Evolutionary conservation across 2,113 vertebrate genomes (phyloP), one percentile per base, ranked within the genome.

Genomic region (Melanocharis versteri): DNA sequence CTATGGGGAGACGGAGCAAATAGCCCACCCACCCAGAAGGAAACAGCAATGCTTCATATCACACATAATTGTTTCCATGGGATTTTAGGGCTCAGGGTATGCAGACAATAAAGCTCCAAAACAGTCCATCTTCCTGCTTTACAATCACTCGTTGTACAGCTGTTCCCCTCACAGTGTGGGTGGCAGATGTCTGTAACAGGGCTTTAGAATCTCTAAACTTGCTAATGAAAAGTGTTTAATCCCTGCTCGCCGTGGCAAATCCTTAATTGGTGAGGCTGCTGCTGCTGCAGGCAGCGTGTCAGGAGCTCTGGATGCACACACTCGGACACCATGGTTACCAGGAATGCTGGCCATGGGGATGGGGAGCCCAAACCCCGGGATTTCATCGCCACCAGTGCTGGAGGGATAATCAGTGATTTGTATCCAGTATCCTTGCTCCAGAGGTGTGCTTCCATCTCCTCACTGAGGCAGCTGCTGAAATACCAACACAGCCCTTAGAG

Each of bases 151-250:
- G 65, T 75, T 87, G 73, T 83, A 69, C 93, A 94, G 94, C 92
- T 94, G 91, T 69, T 96, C 40, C 2, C 6, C 81, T 89, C 73
- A 28, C 83, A 85, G 61, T 80, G 81, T 17, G 54, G 83, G 93
- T 62, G 83, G 89, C 94, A 94, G 89, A 83, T 93, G 77, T 80
- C 95, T 91, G 16, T 62, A 94, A 82, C 58, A 79, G 47, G 70
- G 91, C 58, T 96, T 93, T 85, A 61, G 89, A 93, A 93, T 77
- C 73, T 51, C 83, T 81, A 70, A 87, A 94, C 93, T 95, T 91
- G 81, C 89, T 95, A 95, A 96, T 94, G 95, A 79, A 92, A 94
- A 93, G 86, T 80, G 61, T 92, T 95, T 94, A 91, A 96, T 93
- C 91, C 81, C 70, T 37, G 35, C 83, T 93, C 7, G 0, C 66